Percentiles rank a stretch among this genome's conserved stretches.
phyloP scores from a whole-genome alignment of 2,113 vertebrate species.

The Potamarius usumacintae region DNA sequence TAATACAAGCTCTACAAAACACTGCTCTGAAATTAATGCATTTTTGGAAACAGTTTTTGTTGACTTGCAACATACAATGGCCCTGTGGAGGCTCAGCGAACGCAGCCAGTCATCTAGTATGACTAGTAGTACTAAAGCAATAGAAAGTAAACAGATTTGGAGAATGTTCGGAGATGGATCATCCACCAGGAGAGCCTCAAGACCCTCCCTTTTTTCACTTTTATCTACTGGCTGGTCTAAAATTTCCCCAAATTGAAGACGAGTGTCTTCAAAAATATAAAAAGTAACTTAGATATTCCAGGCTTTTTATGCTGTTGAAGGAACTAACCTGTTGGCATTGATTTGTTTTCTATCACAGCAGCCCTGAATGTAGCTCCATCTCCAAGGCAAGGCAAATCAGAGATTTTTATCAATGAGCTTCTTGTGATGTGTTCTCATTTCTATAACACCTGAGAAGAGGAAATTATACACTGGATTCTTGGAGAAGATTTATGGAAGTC shows the following conservation, averaged over 20 bases:
- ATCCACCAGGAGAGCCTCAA: slow-evolving; percentile 31
- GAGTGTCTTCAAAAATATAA: not conserved
- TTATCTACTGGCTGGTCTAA: slow-evolving; percentile 43
- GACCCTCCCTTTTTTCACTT: slow-evolving; percentile 18
- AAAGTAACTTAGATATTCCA: not conserved
- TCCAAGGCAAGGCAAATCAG: not conserved
- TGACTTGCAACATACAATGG: slow-evolving; percentile 38
- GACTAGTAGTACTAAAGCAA: slow-evolving; percentile 48
- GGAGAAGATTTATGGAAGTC: not conserved
- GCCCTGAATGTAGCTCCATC: not conserved
- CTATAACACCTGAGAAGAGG: no score
- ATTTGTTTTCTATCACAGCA: not conserved
- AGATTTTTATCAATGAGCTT: no score
- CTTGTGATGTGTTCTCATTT: no score
- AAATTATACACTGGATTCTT: no score
- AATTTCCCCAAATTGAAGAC: not conserved
- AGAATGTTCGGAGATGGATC: slow-evolving; percentile 49
- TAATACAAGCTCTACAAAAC: slow-evolving; percentile 34
- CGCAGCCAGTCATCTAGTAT: slow-evolving; percentile 43
- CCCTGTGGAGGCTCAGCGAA: slow-evolving; percentile 49
- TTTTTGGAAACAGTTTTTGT: slow-evolving; percentile 45
- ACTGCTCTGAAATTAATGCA: slow-evolving; percentile 44
- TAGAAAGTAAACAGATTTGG: slow-evolving; percentile 56
- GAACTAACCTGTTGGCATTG: not conserved
- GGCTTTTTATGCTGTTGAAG: not conserved